phyloP scores from a whole-genome alignment of 64 coral and sea anemone genomes.

The Anthopleura sola region DNA sequence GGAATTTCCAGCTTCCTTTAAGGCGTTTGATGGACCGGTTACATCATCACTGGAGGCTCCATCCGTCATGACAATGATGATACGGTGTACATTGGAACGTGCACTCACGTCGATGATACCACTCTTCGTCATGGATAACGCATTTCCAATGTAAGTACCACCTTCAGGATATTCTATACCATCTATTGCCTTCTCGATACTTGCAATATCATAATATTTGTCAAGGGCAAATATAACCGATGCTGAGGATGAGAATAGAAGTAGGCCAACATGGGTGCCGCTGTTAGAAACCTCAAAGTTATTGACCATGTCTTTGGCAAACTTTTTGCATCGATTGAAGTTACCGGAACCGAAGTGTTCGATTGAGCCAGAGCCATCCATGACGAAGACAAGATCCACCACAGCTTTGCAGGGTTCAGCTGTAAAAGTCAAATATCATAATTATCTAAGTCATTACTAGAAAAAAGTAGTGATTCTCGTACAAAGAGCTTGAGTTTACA shows the following conservation, averaged over 20 bases:
- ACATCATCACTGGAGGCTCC: slow-evolving; percentile 44
- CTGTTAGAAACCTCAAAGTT: slow-evolving; percentile 12
- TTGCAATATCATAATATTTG: not conserved
- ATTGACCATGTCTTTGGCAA: slow-evolving; percentile 28
- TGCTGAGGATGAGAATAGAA: slow-evolving; percentile 14
- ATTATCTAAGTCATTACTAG: too few species aligned
- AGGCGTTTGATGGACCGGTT: not conserved
- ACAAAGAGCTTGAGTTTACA: too few species aligned
- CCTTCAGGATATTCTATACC: slow-evolving; percentile 34
- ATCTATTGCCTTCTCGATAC: not conserved
- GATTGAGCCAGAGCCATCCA: slow-evolving; percentile 50
- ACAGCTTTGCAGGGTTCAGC: slow-evolving; percentile 1
- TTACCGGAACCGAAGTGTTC: slow-evolving; percentile 20
- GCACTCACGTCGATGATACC: slow-evolving; percentile 27
- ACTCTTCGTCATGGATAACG: slow-evolving; percentile 13
- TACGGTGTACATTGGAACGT: slow-evolving; percentile 20
- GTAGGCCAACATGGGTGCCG: slow-evolving; percentile 25
- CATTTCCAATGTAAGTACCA: slow-evolving; percentile 41
- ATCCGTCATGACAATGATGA: slow-evolving; percentile 48
- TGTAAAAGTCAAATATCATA: not conserved
- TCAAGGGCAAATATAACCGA: not conserved
- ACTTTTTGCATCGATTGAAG: slow-evolving; percentile 15
- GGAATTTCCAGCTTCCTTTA: slow-evolving; percentile 31
- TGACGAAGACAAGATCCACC: slow-evolving; percentile 38
- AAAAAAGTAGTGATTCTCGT: too few species aligned